phyloP scores from a whole-genome alignment of 2,888 invertebrate genomes.

The Mythimna pallens region DNA sequence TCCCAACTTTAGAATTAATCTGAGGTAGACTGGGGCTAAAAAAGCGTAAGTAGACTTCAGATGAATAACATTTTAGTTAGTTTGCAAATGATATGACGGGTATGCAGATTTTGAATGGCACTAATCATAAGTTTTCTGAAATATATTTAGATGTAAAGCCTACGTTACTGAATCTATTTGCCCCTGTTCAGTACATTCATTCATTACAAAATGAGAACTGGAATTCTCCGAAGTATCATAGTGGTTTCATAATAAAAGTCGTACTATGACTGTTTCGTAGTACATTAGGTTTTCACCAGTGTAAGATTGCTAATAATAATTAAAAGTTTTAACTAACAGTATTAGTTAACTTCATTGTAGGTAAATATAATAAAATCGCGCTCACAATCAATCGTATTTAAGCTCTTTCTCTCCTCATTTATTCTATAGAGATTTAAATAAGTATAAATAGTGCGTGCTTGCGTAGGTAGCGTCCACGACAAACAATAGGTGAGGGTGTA shows the following conservation, averaged over 20 bases:
- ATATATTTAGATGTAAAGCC: no score
- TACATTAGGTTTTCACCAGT: neutral
- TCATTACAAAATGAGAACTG: no score
- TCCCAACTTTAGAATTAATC: slow-evolving; percentile 68
- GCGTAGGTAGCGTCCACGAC: slow-evolving; percentile 68
- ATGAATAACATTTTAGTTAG: neutral
- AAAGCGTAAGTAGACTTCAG: slow-evolving; percentile 45
- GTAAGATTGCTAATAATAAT: neutral
- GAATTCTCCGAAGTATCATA: no score
- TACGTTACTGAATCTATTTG: no score
- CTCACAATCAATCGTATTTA: slow-evolving; percentile 14
- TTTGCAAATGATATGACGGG: no score
- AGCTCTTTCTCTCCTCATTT: slow-evolving; percentile 31
- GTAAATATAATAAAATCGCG: neutral
- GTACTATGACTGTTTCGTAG: no score
- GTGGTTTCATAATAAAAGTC: no score
- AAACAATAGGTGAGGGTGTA: slow-evolving; percentile 72
- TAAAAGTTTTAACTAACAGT: neutral
- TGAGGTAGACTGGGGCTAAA: slow-evolving; percentile 22
- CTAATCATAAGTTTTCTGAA: neutral
- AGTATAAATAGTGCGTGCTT: slow-evolving; percentile 73
- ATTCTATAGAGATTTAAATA: slow-evolving; percentile 74
- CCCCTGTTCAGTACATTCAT: no score
- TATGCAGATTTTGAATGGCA: neutral
- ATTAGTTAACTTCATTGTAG: neutral